Percentiles rank a stretch among this genome's conserved stretches.
These are phyloP conservation scores for Lissocephala sabroskyi DNA, from an alignment of 2,888 invertebrate genomes.

Conservation along the genomic window DNA sequence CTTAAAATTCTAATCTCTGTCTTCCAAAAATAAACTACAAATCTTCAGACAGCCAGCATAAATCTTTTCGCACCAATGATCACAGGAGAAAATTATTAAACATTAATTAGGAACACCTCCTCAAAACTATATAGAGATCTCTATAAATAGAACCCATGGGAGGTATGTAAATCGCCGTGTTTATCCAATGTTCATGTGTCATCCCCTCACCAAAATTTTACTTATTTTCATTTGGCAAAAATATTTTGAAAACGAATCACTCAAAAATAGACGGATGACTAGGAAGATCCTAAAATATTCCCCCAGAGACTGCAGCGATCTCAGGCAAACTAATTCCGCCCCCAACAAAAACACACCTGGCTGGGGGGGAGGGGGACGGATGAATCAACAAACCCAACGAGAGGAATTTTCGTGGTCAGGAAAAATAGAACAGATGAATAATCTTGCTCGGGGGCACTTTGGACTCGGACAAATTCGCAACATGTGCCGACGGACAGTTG, in stretches of 20 bases:
- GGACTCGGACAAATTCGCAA: too few species aligned
- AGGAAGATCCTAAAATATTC: constrained; percentile 47
- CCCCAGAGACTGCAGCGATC: constrained; percentile 15
- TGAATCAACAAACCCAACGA: too few species aligned
- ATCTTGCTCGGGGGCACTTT: too few species aligned
- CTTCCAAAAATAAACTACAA: too few species aligned
- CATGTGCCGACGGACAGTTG: too few species aligned
- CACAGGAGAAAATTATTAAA: constrained; percentile 38
- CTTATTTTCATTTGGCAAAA: neutral
- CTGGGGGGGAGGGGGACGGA: constrained; percentile 2
- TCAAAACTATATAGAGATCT: constrained; percentile 28
- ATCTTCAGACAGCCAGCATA: constrained; percentile 22
- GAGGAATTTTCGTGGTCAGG: too few species aligned
- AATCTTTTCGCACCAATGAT: constrained; percentile 33
- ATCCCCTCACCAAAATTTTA: too few species aligned
- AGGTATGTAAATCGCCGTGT: neutral
- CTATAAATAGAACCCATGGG: constrained; percentile 8
- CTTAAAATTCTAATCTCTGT: too few species aligned
- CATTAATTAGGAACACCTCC: constrained; percentile 30
- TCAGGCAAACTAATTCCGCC: constrained; percentile 9
- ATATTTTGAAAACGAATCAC: constrained; percentile 26
- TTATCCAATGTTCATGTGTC: too few species aligned
- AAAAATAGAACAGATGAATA: too few species aligned
- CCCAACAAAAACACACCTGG: constrained; percentile 41
- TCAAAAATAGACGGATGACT: constrained; percentile 52